Percentiles rank a stretch among this genome's conserved stretches.
Evolutionary conservation across 2,797 vertebrate genomes (phyloP).

Genomic region (Acipenser transmontanus): DNA sequence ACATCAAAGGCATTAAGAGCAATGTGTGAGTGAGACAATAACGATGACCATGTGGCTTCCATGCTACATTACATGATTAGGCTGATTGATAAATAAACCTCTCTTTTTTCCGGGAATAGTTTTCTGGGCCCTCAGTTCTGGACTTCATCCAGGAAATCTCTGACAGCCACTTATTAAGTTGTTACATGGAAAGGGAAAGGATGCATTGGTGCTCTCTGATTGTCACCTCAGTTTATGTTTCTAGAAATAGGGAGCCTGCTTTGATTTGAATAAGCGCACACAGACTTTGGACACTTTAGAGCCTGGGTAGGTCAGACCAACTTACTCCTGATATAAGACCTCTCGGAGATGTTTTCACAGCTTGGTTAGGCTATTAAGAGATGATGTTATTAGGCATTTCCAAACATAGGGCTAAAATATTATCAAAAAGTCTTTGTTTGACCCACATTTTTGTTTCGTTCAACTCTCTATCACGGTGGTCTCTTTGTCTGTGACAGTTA

Average conservation of each 20-base stretch:
- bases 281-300: no score
- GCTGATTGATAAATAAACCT: slow-evolving; percentile 72
- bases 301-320: not conserved
- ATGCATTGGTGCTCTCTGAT: slow-evolving; percentile 42
- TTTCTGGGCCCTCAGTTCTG: slow-evolving; percentile 71
- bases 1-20: not conserved
- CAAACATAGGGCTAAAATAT: slow-evolving; percentile 35
- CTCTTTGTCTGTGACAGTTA: no score
- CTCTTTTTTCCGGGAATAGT: slow-evolving; percentile 47
- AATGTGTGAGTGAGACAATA: not conserved
- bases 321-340: slow-evolving; percentile 42
- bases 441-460: no score
- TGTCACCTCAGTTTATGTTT: slow-evolving; percentile 38
- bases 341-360: slow-evolving; percentile 48
- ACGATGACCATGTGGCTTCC: slow-evolving; percentile 55
- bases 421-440: slow-evolving; percentile 32
- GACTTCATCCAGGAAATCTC: slow-evolving; percentile 93
- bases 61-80: slow-evolving; percentile 66
- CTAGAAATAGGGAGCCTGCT: slow-evolving; percentile 14
- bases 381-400: slow-evolving; percentile 48
- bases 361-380: slow-evolving; percentile 37
- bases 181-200: slow-evolving; percentile 59
- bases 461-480: no score
- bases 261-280: no score
- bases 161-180: slow-evolving; percentile 77